Evolutionary conservation across 2,888 invertebrate genomes (phyloP).

Genomic region (Zootermopsis nevadensis): DNA sequence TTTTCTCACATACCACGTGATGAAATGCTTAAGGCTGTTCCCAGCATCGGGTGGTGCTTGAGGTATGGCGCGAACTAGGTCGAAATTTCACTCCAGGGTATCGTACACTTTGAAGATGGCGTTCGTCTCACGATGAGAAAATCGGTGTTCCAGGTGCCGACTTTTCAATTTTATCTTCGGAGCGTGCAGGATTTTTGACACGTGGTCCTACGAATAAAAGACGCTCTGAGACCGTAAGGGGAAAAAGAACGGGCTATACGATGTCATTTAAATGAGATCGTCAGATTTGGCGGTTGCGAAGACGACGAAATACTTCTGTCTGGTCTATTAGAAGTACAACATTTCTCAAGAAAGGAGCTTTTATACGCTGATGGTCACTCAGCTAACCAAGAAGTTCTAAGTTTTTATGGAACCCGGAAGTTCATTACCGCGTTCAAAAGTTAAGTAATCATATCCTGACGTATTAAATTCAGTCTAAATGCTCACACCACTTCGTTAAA

Average conservation of each 20-base stretch:
- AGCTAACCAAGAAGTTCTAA: no score
- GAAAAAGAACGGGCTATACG: not conserved
- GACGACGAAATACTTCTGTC: not conserved
- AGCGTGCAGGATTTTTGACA: constrained; percentile 45
- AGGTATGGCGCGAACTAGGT: not conserved
- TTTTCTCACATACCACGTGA: not conserved
- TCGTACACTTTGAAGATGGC: constrained; percentile 39
- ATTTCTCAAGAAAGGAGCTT: not conserved
- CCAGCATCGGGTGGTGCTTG: not conserved
- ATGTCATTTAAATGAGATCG: not conserved
- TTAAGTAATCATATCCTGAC: no score
- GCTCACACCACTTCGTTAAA: no score
- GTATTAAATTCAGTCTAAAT: no score
- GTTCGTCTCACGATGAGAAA: constrained; percentile 18
- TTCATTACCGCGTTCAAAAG: no score
- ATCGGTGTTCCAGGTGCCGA: constrained; percentile 36
- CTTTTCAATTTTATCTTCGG: constrained; percentile 47
- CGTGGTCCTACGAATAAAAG: constrained; percentile 47
- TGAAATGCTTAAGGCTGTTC: not conserved
- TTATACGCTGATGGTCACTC: no score
- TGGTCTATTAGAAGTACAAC: no score
- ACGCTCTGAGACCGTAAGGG: constrained; percentile 23
- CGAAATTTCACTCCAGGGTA: constrained; percentile 42
- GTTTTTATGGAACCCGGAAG: no score
- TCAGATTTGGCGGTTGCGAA: not conserved